Evolutionary conservation across 2,888 invertebrate species (phyloP).

Genomic region (Himalopsyche kuldschensis): DNA sequence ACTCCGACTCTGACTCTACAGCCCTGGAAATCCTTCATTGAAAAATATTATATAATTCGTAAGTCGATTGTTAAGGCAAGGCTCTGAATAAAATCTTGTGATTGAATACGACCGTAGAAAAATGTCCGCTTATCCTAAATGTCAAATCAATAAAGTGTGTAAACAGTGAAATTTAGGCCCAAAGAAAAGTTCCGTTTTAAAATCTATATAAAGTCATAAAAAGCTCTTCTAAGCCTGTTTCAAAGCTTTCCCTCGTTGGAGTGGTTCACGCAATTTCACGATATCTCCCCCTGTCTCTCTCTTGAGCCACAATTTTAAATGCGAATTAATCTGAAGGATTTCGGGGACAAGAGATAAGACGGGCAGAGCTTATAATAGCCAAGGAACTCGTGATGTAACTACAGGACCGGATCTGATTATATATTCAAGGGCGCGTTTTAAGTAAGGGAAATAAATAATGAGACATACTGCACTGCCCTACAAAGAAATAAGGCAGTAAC

Average conservation of each 20-base stretch:
- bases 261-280: not conserved
- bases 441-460: too few species aligned
- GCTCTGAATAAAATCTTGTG: not conserved
- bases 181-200: not conserved
- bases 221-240: not conserved
- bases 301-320: not conserved
- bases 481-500: too few species aligned
- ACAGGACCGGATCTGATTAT: not conserved
- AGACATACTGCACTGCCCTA: too few species aligned
- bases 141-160: not conserved
- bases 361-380: not conserved
- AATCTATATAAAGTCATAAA: not conserved
- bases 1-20: too few species aligned
- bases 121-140: not conserved
- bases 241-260: not conserved
- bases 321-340: not conserved
- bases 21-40: too few species aligned
- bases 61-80: too few species aligned
- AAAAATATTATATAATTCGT: too few species aligned
- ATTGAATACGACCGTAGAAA: not conserved
- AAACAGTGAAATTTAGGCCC: not conserved
- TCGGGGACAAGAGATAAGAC: not conserved
- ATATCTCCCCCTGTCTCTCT: not conserved
- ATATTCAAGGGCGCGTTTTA: too few species aligned
- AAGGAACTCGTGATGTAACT: not conserved